phyloP scores from a whole-genome alignment of 2,797 vertebrate genomes.

The Melanogrammus aeglefinus region DNA sequence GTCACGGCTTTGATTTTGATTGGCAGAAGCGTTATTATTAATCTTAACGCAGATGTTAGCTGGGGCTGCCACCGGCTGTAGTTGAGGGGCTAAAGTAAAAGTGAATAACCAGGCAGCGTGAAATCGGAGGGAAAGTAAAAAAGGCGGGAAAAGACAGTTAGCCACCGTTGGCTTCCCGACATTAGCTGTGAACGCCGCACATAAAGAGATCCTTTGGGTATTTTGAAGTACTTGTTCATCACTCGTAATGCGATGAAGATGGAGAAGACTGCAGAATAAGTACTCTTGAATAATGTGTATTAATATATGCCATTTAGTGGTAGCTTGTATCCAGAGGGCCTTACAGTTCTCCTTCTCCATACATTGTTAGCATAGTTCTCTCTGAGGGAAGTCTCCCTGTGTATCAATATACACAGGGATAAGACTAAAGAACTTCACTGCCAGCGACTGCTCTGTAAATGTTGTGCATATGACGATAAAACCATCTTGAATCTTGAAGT shows the following conservation, averaged over 20 bases:
- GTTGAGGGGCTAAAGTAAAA: constrained; percentile 21
- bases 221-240: not conserved
- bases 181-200: not conserved
- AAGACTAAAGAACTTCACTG: no score
- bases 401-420: no score
- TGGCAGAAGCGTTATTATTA: constrained; percentile 29
- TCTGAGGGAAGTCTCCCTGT: not conserved
- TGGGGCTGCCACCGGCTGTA: constrained; percentile 19
- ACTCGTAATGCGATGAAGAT: not conserved
- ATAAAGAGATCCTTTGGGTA: not conserved
- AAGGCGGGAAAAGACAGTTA: not conserved
- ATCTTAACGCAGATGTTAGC: constrained; percentile 32
- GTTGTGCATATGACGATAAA: no score
- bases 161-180: not conserved
- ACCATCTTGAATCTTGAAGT: no score
- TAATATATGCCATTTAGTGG: not conserved
- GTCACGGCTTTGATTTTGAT: constrained; percentile 15
- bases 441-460: no score
- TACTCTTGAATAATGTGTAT: no score
- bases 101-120: constrained; percentile 19
- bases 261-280: not conserved
- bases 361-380: not conserved
- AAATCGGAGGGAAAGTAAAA: constrained; percentile 7
- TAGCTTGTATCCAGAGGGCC: not conserved
- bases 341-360: not conserved